These are phyloP conservation scores for Rhamnusium bicolor DNA, from an alignment of 2,888 invertebrate species.

Conservation along the genomic window DNA sequence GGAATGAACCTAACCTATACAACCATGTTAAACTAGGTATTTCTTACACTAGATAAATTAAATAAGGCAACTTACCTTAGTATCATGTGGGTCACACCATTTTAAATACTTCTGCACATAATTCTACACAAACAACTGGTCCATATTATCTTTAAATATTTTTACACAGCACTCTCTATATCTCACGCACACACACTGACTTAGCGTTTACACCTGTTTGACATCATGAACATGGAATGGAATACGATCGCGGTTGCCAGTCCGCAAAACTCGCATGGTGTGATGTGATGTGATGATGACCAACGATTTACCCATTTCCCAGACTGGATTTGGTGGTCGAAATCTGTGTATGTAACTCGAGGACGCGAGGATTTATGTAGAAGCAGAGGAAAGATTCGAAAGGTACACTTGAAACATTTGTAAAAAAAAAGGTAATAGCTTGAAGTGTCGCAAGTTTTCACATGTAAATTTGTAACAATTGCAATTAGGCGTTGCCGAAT, in stretches of 20 bases:
- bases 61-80: slow-evolving; percentile 11
- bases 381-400: neutral
- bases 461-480: no score
- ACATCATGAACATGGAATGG: neutral
- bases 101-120: neutral
- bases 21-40: neutral
- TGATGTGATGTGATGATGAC: no score
- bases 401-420: no score
- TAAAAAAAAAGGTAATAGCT: no score
- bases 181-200: neutral
- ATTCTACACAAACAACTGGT: slow-evolving; percentile 4
- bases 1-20: slow-evolving; percentile 18
- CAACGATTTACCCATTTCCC: neutral
- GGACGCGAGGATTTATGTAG: neutral
- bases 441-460: no score
- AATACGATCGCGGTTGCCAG: neutral
- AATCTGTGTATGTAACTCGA: neutral
- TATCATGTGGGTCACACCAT: slow-evolving; percentile 10
- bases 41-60: neutral
- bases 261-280: neutral
- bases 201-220: neutral
- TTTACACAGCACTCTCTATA: neutral
- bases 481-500: no score
- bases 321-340: neutral
- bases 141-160: slow-evolving; percentile 18